Evolutionary conservation across 2,113 vertebrate species (phyloP).

Genomic region (Sceloporus undulatus): DNA sequence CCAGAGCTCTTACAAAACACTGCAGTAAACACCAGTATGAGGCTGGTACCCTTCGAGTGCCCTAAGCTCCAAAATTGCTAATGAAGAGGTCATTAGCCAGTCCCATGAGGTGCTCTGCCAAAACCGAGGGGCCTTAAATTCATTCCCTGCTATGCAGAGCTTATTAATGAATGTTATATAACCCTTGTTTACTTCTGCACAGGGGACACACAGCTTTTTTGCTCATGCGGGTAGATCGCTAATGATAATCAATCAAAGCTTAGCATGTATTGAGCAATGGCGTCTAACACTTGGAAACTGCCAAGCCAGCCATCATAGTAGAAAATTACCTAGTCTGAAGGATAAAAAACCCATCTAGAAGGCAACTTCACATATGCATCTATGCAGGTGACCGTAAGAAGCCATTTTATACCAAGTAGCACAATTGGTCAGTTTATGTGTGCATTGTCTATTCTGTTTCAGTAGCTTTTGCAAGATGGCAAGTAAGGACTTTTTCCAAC

Average conservation of each 20-base stretch:
- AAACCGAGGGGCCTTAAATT: background rate
- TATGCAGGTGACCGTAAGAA: no score
- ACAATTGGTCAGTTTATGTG: no score
- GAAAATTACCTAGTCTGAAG: background rate
- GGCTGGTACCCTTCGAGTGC: background rate
- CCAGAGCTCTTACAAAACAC: background rate
- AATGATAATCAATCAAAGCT: slow-evolving; percentile 14
- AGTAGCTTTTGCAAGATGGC: no score
- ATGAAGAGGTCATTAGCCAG: slow-evolving; percentile 7
- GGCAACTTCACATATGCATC: no score
- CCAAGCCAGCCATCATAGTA: background rate
- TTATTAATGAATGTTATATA: slow-evolving; percentile 41
- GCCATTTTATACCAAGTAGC: no score
- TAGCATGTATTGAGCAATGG: slow-evolving; percentile 21
- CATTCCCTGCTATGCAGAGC: background rate
- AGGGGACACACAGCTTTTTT: slow-evolving; percentile 7
- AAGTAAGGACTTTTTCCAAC: no score
- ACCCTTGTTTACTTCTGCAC: slow-evolving; percentile 47
- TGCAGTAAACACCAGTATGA: background rate
- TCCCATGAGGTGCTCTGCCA: slow-evolving; percentile 14
- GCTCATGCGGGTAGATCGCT: background rate
- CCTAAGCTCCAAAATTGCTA: background rate
- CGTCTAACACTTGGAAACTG: background rate
- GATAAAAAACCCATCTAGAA: background rate
- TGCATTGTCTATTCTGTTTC: no score